Evolutionary conservation across 2,888 invertebrate genomes (phyloP).

Genomic region (Agriopis leucophaearia): DNA sequence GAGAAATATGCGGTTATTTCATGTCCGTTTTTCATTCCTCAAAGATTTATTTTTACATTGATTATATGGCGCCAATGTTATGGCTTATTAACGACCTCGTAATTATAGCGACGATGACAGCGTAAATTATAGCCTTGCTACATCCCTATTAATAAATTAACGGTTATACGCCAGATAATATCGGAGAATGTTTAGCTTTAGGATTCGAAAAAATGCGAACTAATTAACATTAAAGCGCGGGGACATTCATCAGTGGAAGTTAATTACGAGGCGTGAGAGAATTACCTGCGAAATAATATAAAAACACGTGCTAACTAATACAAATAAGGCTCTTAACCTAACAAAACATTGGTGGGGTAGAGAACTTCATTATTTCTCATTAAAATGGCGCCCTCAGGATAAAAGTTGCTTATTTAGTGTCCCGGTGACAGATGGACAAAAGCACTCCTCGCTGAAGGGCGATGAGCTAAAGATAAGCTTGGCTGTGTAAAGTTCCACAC

Average conservation of each 20-base stretch:
- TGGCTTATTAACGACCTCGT: slow-evolving; percentile 78
- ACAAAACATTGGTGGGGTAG: slow-evolving; percentile 75
- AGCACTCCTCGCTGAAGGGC: slow-evolving; percentile 59
- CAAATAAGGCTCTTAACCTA: slow-evolving; percentile 81
- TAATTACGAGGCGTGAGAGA: slow-evolving; percentile 39
- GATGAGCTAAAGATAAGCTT: slow-evolving; percentile 61
- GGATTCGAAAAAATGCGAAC: slow-evolving; percentile 32
- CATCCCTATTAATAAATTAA: slow-evolving; percentile 65
- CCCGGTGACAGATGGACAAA: slow-evolving; percentile 78
- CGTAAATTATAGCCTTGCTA: slow-evolving; percentile 69
- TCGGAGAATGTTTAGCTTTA: slow-evolving; percentile 31
- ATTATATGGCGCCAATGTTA: slow-evolving; percentile 80
- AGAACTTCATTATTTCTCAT: slow-evolving; percentile 83
- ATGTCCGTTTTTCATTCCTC: slow-evolving; percentile 80
- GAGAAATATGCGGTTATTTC: slow-evolving; percentile 80
- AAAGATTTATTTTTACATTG: slow-evolving; percentile 80
- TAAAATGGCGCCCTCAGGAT: slow-evolving; percentile 77
- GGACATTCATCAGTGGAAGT: slow-evolving; percentile 28
- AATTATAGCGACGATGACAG: slow-evolving; percentile 76
- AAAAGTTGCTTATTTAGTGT: slow-evolving; percentile 80
- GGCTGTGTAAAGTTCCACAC: slow-evolving; percentile 48
- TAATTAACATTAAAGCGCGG: slow-evolving; percentile 26
- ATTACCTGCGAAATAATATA: slow-evolving; percentile 55
- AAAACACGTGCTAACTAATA: slow-evolving; percentile 81
- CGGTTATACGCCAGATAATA: slow-evolving; percentile 47